A percentile compares a stretch with the other conserved stretches of the same genome.
Conservation (phyloP, 2,113 vertebrate genomes). For the Emydocephalus ijimae region DNA sequence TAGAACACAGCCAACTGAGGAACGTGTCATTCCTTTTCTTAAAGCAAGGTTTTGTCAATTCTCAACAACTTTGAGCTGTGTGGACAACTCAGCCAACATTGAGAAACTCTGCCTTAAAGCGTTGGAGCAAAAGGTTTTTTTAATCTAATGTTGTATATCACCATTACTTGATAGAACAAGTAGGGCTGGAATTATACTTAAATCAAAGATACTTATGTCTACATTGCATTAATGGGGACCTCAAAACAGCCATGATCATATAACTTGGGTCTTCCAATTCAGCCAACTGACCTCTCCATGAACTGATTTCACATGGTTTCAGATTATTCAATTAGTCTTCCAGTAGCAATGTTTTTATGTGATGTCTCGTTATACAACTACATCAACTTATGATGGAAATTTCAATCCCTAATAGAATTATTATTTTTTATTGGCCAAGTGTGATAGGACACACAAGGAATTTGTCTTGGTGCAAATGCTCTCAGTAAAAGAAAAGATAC, state of each 20-base stretch:
- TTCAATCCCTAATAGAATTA: not conserved
- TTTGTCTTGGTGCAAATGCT: too few species aligned
- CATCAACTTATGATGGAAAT: not conserved
- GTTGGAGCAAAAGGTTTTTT: not conserved
- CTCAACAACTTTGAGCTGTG: not conserved
- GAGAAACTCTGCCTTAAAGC: not conserved
- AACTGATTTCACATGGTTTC: not conserved
- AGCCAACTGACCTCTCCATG: not conserved
- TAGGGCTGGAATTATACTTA: not conserved
- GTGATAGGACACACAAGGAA: too few species aligned
- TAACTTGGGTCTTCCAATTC: not conserved
- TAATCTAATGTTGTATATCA: not conserved
- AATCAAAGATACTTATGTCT: not conserved
- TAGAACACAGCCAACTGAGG: slow-evolving; percentile 13
- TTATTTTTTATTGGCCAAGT: too few species aligned
- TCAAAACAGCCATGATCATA: not conserved
- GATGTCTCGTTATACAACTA: not conserved
- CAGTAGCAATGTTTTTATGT: not conserved
- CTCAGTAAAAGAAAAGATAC: too few species aligned
- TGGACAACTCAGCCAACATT: not conserved
- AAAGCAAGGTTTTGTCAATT: not conserved
- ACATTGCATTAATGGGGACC: not conserved
- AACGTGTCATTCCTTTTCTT: not conserved
- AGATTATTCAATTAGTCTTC: not conserved
- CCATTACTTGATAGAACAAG: not conserved